A percentile compares a stretch with the other conserved stretches of the same genome.
These are phyloP conservation scores for Tenthredo distinguenda DNA, from an alignment of 2,888 invertebrate species.

Conservation along the genomic window DNA sequence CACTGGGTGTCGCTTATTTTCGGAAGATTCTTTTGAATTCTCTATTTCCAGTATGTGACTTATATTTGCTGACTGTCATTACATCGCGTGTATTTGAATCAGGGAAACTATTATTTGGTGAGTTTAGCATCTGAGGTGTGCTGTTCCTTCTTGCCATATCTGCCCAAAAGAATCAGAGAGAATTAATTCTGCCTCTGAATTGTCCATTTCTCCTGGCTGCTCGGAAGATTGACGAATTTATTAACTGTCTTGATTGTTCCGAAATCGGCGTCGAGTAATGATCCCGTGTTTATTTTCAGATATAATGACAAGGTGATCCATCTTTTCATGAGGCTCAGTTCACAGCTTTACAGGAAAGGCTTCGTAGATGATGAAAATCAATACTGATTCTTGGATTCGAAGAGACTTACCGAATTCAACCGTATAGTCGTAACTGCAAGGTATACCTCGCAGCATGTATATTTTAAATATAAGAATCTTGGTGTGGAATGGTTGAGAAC, in stretches of 20 bases:
- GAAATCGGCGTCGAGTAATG: not conserved
- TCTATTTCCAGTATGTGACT: not conserved
- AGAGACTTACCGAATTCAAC: not conserved
- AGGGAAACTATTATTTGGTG: not conserved
- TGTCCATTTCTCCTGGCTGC: not conserved
- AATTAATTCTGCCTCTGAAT: not conserved
- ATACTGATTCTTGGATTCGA: not conserved
- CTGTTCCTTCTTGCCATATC: not conserved
- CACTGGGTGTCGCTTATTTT: not conserved
- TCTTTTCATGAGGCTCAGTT: not conserved
- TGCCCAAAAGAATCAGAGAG: not conserved
- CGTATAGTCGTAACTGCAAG: not conserved
- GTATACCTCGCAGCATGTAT: not conserved
- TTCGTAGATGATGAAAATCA: not conserved
- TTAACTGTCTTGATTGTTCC: not conserved
- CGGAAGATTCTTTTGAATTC: not conserved
- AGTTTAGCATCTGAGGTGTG: not conserved
- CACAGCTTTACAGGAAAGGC: not conserved
- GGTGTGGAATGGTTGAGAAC: not conserved
- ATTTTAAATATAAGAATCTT: not conserved
- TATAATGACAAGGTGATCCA: not conserved
- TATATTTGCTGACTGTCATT: not conserved
- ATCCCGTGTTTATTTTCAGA: not conserved
- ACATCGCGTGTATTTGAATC: not conserved
- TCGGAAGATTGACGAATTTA: constrained; percentile 7